Base-by-base conservation (phyloP, 2,797 vertebrate genomes). In the Enteromius radiatus region DNA sequence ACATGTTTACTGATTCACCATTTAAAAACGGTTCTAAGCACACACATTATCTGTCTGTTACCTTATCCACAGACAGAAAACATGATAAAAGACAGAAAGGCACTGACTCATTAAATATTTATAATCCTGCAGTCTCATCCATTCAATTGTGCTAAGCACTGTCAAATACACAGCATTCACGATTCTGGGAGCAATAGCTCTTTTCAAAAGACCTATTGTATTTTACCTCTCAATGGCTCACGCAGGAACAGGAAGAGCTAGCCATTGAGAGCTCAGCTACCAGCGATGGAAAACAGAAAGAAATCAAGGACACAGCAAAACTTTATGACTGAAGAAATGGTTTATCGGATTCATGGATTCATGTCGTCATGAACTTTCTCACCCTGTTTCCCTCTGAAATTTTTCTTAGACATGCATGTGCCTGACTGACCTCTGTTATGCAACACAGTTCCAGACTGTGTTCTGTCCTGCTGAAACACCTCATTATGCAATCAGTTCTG, bases 51-150 rank as follows among this genome's bases (percentile, higher is more conserved):
- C 11, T 78, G 41, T 49, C 61, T 47, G 49, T 78, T 52, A 64
- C 47, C 19, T 64, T 65, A 63, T 47, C 14, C 54, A 56, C 49
- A 43, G 15, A 69, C 36, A 1, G 11, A 9, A 80, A 41, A 59
- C 14, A 11, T 28, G 28, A 33, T 54, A 69, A 59, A 73, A 45
- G 21, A 43, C 38, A 78, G 14, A 41, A 38, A 56, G 43, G 43
- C 19, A 63, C 31, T 68, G 70, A 63, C 76, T 31, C 38, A 52
- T 91, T 59, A 90, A 92, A 91, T 89, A 91, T 91, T 87, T 78
- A 92, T 89, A 85, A 84, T 80, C 64, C 88, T 85, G 89, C 89
- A 88, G 88, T 87, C 73, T 78, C 71, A 43, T 43, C 73, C 38
- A 70, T 81, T 85, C 73, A 41, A 28, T 14, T 64, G 52, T n/a